Conservation (phyloP, 2,113 vertebrate species). For the Mus pahari region DNA sequence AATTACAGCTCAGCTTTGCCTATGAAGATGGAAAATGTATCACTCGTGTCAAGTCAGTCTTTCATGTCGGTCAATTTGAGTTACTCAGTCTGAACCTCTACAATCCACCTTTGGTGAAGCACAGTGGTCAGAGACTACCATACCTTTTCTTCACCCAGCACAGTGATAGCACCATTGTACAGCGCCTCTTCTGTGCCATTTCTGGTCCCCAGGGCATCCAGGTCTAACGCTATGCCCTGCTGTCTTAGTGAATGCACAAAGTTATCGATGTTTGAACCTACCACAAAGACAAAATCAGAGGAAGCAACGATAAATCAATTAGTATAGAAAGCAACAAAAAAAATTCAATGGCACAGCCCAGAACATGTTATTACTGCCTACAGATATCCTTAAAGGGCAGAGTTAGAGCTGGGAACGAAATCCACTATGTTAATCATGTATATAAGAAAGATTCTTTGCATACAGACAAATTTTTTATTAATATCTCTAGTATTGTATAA, state of each 20-base stretch:
- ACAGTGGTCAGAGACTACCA: not conserved
- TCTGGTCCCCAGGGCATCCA: conserved; percentile 79
- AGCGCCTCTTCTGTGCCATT: conserved; percentile 87
- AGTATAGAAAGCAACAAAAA: not conserved
- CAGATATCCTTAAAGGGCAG: not conserved
- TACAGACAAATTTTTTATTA: not conserved
- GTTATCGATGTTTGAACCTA: conserved; percentile 90
- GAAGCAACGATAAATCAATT: conserved; percentile 12
- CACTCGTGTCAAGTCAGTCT: not conserved
- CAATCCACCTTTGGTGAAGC: not conserved
- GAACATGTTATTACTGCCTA: not conserved
- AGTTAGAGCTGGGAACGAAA: not conserved
- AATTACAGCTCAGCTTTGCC: not conserved
- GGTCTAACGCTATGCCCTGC: conserved; percentile 91
- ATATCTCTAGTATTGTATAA: not conserved
- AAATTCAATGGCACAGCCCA: not conserved
- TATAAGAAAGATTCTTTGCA: not conserved
- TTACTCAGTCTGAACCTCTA: not conserved
- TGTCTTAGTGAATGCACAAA: conserved; percentile 88
- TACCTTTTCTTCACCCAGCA: conserved; percentile 89
- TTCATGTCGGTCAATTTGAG: not conserved
- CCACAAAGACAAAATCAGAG: not conserved
- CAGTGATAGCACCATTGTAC: conserved; percentile 91
- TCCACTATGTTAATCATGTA: not conserved
- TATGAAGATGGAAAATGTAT: not conserved